phyloP scores from a whole-genome alignment of 1,140 invertebrate species.

The Augochlora pura region DNA sequence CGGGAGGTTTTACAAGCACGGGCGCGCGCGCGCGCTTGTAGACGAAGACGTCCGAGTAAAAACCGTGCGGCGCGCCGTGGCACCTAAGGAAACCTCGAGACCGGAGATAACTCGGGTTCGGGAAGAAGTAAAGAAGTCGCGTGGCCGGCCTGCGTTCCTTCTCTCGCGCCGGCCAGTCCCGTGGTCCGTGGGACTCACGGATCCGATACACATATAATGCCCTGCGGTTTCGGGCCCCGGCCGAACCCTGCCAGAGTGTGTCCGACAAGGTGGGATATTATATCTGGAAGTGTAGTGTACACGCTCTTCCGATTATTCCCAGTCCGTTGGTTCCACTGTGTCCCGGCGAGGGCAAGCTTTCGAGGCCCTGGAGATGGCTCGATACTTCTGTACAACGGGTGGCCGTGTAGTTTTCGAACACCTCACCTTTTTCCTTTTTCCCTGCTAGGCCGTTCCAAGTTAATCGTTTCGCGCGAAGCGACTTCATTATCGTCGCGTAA shows the following conservation, averaged over 20 bases:
- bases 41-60: not conserved
- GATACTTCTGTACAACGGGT: not conserved
- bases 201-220: constrained; percentile 16
- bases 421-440: not conserved
- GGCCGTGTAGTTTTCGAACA: not conserved
- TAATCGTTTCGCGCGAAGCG: too few relatives aligned
- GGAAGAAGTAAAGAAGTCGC: not conserved
- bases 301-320: constrained; percentile 62
- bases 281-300: constrained; percentile 46
- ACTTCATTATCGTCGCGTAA: too few relatives aligned
- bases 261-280: constrained; percentile 40
- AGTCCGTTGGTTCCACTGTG: constrained; percentile 44
- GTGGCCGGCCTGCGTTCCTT: not conserved
- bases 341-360: constrained; percentile 33
- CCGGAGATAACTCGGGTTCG: not conserved
- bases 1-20: too few relatives aligned
- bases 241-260: constrained; percentile 15
- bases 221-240: constrained; percentile 38
- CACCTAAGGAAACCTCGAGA: not conserved
- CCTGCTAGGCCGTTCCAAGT: too few relatives aligned
- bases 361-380: constrained; percentile 24
- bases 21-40: not conserved
- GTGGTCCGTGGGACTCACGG: constrained; percentile 7
- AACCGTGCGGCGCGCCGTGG: not conserved
- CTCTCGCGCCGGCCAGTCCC: not conserved